phyloP scores from a whole-genome alignment of 2,113 vertebrate genomes.

The Sebastes schlegelii region DNA sequence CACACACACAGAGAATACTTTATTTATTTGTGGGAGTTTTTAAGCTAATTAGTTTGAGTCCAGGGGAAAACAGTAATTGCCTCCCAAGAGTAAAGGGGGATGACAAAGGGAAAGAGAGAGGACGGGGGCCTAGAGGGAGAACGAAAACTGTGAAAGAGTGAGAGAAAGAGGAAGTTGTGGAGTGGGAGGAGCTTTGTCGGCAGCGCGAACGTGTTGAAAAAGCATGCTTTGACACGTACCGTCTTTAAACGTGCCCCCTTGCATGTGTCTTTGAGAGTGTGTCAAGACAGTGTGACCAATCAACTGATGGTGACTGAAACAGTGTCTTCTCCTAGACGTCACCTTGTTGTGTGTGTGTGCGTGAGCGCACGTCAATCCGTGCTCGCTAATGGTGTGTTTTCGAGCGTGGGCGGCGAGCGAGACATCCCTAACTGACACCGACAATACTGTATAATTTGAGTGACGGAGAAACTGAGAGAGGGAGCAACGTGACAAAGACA shows the following conservation, averaged over 20 bases:
- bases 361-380: neutral
- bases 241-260: neutral
- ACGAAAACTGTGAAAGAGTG: slow-evolving; percentile 19
- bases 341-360: slow-evolving; percentile 18
- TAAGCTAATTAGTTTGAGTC: slow-evolving; percentile 85
- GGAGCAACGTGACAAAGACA: slow-evolving; percentile 18
- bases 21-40: slow-evolving; percentile 85
- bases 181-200: slow-evolving; percentile 28
- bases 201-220: slow-evolving; percentile 26
- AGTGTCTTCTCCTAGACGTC: neutral
- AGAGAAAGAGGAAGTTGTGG: slow-evolving; percentile 51
- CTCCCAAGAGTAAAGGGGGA: slow-evolving; percentile 80
- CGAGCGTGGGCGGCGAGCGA: slow-evolving; percentile 32
- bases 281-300: slow-evolving; percentile 42
- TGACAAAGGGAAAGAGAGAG: slow-evolving; percentile 69
- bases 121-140: slow-evolving; percentile 48
- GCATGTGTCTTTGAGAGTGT: slow-evolving; percentile 12
- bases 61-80: slow-evolving; percentile 85
- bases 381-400: slow-evolving; percentile 51
- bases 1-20: slow-evolving; percentile 58
- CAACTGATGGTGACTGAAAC: slow-evolving; percentile 42
- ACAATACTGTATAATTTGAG: slow-evolving; percentile 56
- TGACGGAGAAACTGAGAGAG: slow-evolving; percentile 31
- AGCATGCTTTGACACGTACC: slow-evolving; percentile 22
- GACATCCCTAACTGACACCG: slow-evolving; percentile 48